Percentiles rank a stretch among this genome's conserved stretches.
Evolutionary conservation across 2,888 invertebrate genomes (phyloP).

Genomic region (Andrena chrysosceles): DNA sequence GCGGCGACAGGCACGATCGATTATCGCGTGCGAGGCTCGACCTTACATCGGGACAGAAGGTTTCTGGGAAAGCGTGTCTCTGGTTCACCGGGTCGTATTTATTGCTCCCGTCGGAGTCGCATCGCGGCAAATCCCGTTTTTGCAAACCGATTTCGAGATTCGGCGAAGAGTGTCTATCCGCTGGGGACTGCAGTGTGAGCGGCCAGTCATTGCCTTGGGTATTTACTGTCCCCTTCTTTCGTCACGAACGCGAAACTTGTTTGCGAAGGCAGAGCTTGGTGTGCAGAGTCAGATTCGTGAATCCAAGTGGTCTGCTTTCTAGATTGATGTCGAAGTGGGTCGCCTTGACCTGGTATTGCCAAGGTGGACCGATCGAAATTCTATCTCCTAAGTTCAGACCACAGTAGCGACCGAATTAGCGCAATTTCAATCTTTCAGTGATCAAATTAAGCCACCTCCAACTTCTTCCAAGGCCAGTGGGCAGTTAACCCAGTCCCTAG

Average conservation of each 20-base stretch:
- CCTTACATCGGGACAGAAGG: constrained; percentile 62
- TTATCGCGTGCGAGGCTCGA: constrained; percentile 69
- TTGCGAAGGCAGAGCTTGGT: too few relatives aligned
- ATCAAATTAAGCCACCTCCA: too few relatives aligned
- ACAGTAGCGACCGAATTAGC: too few relatives aligned
- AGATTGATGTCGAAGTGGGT: too few relatives aligned
- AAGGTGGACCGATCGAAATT: background rate
- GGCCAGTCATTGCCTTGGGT: constrained; percentile 68
- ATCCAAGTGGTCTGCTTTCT: too few relatives aligned
- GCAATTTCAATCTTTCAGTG: too few relatives aligned
- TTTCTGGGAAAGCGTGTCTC: constrained; percentile 63
- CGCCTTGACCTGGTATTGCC: too few relatives aligned
- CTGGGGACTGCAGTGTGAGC: constrained; percentile 59
- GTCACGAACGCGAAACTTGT: too few relatives aligned
- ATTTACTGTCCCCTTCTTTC: constrained; percentile 36
- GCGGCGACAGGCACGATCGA: constrained; percentile 66
- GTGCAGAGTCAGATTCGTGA: too few relatives aligned
- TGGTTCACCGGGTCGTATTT: constrained; percentile 68
- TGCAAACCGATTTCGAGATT: background rate
- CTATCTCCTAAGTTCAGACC: background rate
- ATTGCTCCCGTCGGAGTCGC: constrained; percentile 55
- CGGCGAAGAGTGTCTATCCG: constrained; percentile 47
- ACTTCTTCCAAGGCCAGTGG: too few relatives aligned
- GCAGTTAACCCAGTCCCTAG: too few relatives aligned
- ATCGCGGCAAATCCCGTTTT: constrained; percentile 42